Evolutionary conservation across 2,797 vertebrate species (phyloP).

Genomic region (Staurois parvus): DNA sequence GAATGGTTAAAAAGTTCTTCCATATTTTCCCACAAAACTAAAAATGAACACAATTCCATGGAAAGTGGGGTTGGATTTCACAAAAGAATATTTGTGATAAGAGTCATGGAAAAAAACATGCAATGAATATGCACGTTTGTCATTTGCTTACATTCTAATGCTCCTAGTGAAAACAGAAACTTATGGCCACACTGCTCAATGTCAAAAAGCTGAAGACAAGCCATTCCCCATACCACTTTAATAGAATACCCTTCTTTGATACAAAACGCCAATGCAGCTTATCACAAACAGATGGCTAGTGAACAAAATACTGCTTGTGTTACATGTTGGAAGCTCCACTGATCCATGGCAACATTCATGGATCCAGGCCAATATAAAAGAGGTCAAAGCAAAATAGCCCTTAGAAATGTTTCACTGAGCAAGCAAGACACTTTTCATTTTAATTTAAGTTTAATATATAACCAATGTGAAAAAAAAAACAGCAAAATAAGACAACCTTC

Average conservation of each 20-base stretch:
- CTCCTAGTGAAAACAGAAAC: no score
- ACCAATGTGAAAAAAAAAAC: conserved; percentile 39
- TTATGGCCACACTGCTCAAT: no score
- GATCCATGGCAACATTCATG: neutral
- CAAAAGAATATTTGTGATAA: no score
- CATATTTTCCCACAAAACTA: no score
- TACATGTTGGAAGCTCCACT: neutral
- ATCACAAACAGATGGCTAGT: neutral
- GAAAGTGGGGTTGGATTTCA: no score
- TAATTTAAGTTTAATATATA: conserved; percentile 46
- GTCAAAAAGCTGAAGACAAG: no score
- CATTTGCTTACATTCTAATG: no score
- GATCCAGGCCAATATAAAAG: neutral
- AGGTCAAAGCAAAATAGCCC: neutral
- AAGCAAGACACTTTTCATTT: conserved; percentile 18
- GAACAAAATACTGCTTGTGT: neutral
- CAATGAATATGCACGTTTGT: no score
- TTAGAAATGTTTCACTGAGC: neutral
- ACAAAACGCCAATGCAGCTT: neutral
- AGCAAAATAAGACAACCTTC: conserved; percentile 39
- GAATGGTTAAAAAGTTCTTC: no score
- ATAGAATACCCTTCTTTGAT: neutral
- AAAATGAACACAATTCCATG: no score
- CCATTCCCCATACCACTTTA: neutral
- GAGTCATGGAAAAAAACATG: no score